These are phyloP conservation scores for Drosophila paramelanica DNA, from an alignment of 2,888 invertebrate genomes.

Conservation along the genomic window DNA sequence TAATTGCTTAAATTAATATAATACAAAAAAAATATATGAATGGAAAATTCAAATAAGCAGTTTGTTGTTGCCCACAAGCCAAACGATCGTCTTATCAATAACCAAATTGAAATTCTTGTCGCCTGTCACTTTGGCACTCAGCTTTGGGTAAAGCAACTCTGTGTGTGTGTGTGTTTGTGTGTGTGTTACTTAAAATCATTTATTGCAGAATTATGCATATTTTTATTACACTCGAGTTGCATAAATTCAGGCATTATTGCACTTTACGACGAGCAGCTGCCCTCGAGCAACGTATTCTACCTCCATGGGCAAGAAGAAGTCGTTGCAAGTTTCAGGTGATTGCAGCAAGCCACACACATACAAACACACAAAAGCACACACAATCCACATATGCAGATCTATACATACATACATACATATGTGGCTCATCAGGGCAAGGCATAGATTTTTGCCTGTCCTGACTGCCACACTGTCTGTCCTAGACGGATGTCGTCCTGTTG, in stretches of 20 bases:
- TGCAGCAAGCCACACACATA: constrained; percentile 51
- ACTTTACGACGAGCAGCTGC: constrained; percentile 79
- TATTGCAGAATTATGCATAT: constrained; percentile 79
- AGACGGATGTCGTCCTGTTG: constrained; percentile 30
- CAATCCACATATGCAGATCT: constrained; percentile 3
- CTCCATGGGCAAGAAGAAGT: constrained; percentile 46
- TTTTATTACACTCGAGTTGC: constrained; percentile 79
- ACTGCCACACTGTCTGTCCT: constrained; percentile 39
- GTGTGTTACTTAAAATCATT: constrained; percentile 77
- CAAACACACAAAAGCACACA: constrained; percentile 13
- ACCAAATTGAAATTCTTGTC: constrained; percentile 53
- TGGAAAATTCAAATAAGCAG: neutral
- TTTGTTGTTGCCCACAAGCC: too few relatives aligned
- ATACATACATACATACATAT: constrained; percentile 39
- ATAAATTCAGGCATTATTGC: constrained; percentile 80
- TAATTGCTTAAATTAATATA: too few relatives aligned
- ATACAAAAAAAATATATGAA: too few relatives aligned
- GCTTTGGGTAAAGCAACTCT: constrained; percentile 37
- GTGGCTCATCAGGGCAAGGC: constrained; percentile 65
- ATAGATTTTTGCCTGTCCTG: constrained; percentile 76
- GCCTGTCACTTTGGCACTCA: constrained; percentile 57
- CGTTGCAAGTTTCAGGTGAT: constrained; percentile 69
- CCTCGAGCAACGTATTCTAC: constrained; percentile 36
- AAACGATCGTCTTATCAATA: constrained; percentile 19
- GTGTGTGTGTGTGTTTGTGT: constrained; percentile 32